Evolutionary conservation across 2,888 invertebrate genomes (phyloP).

Genomic region (Embidobia sp.): DNA sequence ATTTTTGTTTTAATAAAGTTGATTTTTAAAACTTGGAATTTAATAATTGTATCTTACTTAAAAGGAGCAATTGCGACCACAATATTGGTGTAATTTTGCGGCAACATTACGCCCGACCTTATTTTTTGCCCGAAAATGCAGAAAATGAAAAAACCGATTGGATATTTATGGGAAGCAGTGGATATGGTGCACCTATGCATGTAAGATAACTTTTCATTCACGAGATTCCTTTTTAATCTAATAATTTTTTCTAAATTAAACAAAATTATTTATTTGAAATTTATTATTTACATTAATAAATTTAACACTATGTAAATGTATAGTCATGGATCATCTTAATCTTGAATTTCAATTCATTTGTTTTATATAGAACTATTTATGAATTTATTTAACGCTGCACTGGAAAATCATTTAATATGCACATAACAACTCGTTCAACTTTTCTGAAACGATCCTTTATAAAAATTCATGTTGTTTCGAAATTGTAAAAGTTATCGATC

Average conservation of each 20-base stretch:
- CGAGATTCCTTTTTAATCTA: too few relatives aligned
- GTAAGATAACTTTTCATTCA: too few relatives aligned
- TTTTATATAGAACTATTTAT: too few relatives aligned
- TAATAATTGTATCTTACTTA: constrained; percentile 23
- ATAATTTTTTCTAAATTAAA: too few relatives aligned
- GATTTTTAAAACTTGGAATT: background rate
- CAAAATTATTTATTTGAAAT: too few relatives aligned
- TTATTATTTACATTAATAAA: too few relatives aligned
- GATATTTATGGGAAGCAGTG: constrained; percentile 98
- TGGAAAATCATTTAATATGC: constrained; percentile 2
- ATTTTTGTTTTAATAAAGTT: background rate
- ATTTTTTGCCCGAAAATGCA: constrained; percentile 92
- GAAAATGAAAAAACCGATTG: constrained; percentile 96
- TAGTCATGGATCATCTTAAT: too few relatives aligned
- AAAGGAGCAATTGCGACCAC: constrained; percentile 96
- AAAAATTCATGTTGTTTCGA: constrained; percentile 14
- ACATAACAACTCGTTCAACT: constrained; percentile 13
- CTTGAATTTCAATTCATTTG: too few relatives aligned
- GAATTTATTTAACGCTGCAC: constrained; percentile 12
- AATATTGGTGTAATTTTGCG: constrained; percentile 90
- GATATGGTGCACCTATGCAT: constrained; percentile 97
- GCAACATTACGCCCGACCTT: constrained; percentile 90
- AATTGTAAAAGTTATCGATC: background rate
- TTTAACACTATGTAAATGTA: too few relatives aligned
- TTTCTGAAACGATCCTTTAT: constrained; percentile 22